Percentiles rank a stretch among this genome's conserved stretches.
Conservation (phyloP, 2,113 vertebrate genomes). For the Gulo gulo region DNA sequence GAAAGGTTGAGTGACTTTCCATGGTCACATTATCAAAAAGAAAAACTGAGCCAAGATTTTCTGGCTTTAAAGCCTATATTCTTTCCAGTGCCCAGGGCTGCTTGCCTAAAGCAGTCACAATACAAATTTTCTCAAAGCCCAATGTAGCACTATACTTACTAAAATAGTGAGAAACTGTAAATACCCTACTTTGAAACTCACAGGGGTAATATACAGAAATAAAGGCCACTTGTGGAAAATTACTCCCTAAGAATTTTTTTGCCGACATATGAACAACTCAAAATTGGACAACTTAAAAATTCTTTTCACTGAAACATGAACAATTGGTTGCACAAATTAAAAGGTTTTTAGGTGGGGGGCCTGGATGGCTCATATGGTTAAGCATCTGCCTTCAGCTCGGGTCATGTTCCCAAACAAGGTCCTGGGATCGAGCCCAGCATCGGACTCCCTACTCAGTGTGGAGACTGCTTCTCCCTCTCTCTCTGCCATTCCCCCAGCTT, state of each 20-base stretch:
- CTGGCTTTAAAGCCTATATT: neutral
- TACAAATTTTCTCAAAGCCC: neutral
- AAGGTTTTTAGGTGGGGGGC: neutral
- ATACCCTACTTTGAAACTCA: neutral
- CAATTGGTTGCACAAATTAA: neutral
- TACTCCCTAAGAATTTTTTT: neutral
- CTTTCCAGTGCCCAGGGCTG: neutral
- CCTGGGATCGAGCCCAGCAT: too few species aligned
- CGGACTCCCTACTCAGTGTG: too few species aligned
- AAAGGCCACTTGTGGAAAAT: neutral
- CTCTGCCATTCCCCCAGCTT: too few species aligned
- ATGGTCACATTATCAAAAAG: neutral
- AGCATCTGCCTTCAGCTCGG: too few species aligned
- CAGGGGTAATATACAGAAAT: neutral
- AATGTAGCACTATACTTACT: neutral
- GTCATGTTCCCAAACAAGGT: too few species aligned
- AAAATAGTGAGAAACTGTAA: neutral
- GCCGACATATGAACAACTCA: neutral
- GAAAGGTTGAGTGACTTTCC: neutral
- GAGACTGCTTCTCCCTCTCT: too few species aligned
- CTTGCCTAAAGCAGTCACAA: neutral
- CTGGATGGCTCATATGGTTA: too few species aligned
- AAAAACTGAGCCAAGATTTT: neutral
- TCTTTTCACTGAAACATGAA: neutral
- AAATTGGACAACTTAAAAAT: neutral